Conservation (phyloP, 2,797 vertebrate genomes). For the Phalanger gymnotis region DNA sequence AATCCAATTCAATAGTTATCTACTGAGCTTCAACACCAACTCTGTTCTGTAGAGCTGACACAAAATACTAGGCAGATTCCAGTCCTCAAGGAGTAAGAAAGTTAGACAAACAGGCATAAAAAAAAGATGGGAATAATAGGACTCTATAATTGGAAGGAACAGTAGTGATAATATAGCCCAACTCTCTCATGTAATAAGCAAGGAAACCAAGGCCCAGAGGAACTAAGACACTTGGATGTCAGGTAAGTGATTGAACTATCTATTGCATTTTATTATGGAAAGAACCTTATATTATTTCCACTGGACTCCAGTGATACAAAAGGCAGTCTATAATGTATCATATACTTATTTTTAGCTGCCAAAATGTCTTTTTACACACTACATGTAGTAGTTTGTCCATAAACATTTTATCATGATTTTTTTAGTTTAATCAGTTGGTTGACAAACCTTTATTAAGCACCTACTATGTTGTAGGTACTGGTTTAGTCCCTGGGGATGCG, state of each 20-base stretch:
- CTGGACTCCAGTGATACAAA: neutral
- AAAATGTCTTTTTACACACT: neutral
- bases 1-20: neutral
- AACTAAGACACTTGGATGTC: neutral
- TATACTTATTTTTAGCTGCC: neutral
- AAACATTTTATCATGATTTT: neutral
- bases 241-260: neutral
- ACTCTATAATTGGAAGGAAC: neutral
- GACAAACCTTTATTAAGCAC: neutral
- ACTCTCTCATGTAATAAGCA: neutral
- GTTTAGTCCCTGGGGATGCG: neutral
- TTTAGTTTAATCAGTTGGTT: neutral
- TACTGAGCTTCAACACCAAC: neutral
- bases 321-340: neutral
- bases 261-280: neutral
- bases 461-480: neutral
- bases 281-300: neutral
- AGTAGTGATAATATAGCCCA: neutral
- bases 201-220: neutral
- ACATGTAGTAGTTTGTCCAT: neutral
- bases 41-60: neutral
- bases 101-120: constrained; percentile 6
- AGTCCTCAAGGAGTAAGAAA: neutral
- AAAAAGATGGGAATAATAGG: neutral
- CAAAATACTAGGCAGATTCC: neutral